These are phyloP conservation scores for Phymorhynchus buccinoides DNA, from an alignment of 1,140 invertebrate genomes.

Conservation along the genomic window DNA sequence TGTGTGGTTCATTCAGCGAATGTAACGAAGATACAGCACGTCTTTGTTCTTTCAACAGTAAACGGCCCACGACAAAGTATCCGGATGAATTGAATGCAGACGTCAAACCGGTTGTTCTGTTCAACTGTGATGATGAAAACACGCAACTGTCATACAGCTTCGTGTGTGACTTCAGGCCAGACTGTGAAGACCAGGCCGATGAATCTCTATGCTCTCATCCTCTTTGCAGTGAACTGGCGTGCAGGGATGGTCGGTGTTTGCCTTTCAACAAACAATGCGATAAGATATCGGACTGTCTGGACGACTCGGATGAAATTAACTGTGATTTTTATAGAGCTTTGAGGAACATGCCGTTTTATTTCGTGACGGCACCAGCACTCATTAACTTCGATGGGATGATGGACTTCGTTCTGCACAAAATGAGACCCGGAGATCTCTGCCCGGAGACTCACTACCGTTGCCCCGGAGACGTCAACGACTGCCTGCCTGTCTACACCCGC, in stretches of 20 bases:
- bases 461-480: not conserved
- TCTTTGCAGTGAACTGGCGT: not conserved
- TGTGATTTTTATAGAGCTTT: not conserved
- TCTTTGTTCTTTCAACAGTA: not conserved
- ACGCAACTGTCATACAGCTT: not conserved
- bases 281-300: not conserved
- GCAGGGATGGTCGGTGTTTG: not conserved
- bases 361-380: not conserved
- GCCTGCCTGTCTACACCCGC: slow-evolving; percentile 5
- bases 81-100: not conserved
- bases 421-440: not conserved
- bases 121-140: not conserved
- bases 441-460: slow-evolving; percentile 23
- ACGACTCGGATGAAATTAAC: not conserved
- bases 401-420: too few relatives aligned
- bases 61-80: not conserved
- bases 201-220: not conserved
- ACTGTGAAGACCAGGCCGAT: not conserved
- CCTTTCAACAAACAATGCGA: not conserved
- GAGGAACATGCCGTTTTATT: too few relatives aligned
- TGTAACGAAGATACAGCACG: not conserved
- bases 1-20: not conserved
- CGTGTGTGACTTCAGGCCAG: slow-evolving; percentile 11
- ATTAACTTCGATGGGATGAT: not conserved
- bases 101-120: not conserved